These are phyloP conservation scores for Coenobita brevimanus DNA, from an alignment of 1,140 invertebrate species.

Conservation along the genomic window DNA sequence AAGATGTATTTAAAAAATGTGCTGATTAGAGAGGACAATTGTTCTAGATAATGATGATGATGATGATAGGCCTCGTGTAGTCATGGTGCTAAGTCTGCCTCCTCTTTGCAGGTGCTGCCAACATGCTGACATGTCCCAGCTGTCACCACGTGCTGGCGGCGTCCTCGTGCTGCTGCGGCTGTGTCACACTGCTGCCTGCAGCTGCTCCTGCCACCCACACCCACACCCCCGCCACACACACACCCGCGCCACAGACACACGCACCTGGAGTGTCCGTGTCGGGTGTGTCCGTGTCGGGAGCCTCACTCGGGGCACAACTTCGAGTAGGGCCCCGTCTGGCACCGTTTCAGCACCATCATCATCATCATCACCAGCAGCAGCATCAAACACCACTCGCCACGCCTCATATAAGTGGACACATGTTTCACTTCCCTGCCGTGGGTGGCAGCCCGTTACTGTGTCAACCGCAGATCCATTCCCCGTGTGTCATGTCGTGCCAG, in stretches of 20 bases:
- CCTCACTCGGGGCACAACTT: constrained; percentile 2
- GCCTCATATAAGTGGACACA: constrained; percentile 52
- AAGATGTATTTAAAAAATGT: too few species aligned
- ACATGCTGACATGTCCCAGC: constrained; percentile 62
- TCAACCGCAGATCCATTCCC: neutral
- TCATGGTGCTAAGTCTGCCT: neutral
- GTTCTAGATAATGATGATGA: too few species aligned
- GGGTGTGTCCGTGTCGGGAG: constrained; percentile 5
- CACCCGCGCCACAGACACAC: neutral
- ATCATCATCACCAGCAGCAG: neutral
- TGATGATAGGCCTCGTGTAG: too few species aligned
- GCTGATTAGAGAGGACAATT: too few species aligned
- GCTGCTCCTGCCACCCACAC: neutral
- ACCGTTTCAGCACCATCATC: neutral
- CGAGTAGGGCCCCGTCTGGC: neutral
- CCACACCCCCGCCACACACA: neutral
- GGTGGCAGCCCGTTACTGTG: constrained; percentile 22
- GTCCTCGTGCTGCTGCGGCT: constrained; percentile 50
- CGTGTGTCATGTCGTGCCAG: constrained; percentile 17
- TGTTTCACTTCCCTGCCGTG: constrained; percentile 52
- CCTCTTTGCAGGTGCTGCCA: constrained; percentile 52
- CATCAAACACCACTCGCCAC: constrained; percentile 38
- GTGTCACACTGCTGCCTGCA: constrained; percentile 12
- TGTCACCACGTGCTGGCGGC: constrained; percentile 60
- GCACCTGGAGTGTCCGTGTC: neutral